Percentiles rank a stretch among this genome's conserved stretches.
Conservation (phyloP, 1,140 invertebrate species). For the Oncopodura yosiiana region DNA sequence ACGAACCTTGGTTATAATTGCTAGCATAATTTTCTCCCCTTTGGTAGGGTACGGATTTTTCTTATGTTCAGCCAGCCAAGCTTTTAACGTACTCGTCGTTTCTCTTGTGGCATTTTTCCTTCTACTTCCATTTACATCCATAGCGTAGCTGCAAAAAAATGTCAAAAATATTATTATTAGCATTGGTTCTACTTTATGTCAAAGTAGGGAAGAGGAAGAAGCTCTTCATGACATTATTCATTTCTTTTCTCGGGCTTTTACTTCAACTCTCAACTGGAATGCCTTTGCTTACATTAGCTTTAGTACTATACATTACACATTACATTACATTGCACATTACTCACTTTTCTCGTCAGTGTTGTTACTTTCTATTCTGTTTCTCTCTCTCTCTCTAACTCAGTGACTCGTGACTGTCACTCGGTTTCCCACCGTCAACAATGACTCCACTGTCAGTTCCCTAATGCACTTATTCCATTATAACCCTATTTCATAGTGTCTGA, state of each 20-base stretch:
- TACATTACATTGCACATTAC: conserved; percentile 19
- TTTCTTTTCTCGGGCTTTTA: too few species aligned
- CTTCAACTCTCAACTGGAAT: too few species aligned
- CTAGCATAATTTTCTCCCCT: conserved; percentile 56
- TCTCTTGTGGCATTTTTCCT: conserved; percentile 95
- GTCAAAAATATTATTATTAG: neutral
- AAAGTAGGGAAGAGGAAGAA: neutral
- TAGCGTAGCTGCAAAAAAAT: conserved; percentile 63
- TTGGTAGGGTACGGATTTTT: conserved; percentile 56
- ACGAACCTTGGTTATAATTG: conserved; percentile 55
- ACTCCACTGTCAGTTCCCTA: conserved; percentile 27
- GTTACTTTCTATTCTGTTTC: conserved; percentile 11
- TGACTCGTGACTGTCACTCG: conserved; percentile 36
- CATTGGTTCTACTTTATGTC: neutral
- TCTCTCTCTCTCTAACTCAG: conserved; percentile 17
- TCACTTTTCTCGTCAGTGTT: neutral
- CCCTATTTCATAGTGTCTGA: conserved; percentile 30
- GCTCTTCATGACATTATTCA: neutral
- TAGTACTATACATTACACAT: conserved; percentile 26
- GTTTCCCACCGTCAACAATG: conserved; percentile 34
- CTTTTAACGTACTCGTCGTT: conserved; percentile 89
- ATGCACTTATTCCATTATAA: conserved; percentile 36
- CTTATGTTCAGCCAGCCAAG: conserved; percentile 73
- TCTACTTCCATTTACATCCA: conserved; percentile 79
- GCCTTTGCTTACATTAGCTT: too few species aligned